Conservation (phyloP, 1,140 invertebrate species). For the Drosophila pseudoobscura region DNA sequence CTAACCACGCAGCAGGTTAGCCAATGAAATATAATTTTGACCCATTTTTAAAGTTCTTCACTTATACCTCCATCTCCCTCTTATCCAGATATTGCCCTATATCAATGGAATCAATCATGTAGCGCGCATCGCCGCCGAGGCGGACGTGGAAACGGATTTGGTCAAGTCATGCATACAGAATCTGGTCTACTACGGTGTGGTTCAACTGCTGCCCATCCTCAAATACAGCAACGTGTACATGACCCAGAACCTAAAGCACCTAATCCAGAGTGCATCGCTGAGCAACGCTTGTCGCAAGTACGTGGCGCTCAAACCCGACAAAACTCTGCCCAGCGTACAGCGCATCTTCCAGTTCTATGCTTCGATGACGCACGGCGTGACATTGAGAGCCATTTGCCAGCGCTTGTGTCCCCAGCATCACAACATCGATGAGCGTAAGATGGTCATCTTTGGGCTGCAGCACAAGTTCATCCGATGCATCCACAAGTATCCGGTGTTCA, state of each 20-base stretch:
- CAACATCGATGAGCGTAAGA: conserved; percentile 91
- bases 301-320: conserved; percentile 85
- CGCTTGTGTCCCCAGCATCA: conserved; percentile 84
- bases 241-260: conserved; percentile 91
- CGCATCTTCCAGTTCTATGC: conserved; percentile 93
- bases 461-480: conserved; percentile 93
- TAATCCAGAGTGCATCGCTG: conserved; percentile 88
- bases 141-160: conserved; percentile 96
- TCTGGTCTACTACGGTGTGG: conserved; percentile 90
- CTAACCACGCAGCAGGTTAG: conserved; percentile 93
- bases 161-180: conserved; percentile 98
- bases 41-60: background rate
- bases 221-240: conserved; percentile 97
- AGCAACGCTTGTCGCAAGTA: conserved; percentile 90
- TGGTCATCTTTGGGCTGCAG: conserved; percentile 95
- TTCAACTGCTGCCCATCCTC: conserved; percentile 93
- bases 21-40: background rate
- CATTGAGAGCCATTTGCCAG: conserved; percentile 92
- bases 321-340: conserved; percentile 85
- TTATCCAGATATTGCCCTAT: conserved; percentile 90
- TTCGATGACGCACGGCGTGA: conserved; percentile 92
- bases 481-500: conserved; percentile 88
- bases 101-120: conserved; percentile 97
- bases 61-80: background rate
- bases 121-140: conserved; percentile 90